Percentiles rank a stretch among this genome's conserved stretches.
These are phyloP conservation scores for Hoplodrina ambigua DNA, from an alignment of 2,888 invertebrate species.

Conservation along the genomic window DNA sequence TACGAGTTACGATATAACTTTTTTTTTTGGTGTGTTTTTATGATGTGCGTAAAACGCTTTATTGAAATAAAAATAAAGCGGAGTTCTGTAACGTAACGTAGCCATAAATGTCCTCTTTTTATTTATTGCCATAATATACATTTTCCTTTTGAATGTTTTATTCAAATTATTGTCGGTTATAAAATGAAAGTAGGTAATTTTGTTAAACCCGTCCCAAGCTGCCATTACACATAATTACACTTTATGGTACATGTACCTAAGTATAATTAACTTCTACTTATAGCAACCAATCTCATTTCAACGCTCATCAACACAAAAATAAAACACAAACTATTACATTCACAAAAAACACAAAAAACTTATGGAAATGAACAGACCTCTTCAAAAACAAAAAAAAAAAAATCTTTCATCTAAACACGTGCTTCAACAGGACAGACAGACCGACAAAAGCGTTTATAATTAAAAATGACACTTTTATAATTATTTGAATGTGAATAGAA, in stretches of 20 bases:
- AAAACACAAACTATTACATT: conserved; percentile 36
- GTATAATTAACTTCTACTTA: conserved; percentile 16
- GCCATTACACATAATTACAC: neutral
- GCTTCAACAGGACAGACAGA: conserved; percentile 73
- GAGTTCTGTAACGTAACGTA: conserved; percentile 16
- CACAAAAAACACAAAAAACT: conserved; percentile 52
- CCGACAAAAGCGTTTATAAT: conserved; percentile 82
- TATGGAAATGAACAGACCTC: conserved; percentile 53
- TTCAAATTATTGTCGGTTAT: conserved; percentile 25
- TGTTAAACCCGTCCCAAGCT: neutral
- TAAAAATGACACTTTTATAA: conserved; percentile 85
- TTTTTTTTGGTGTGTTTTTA: conserved; percentile 26
- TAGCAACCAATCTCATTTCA: conserved; percentile 27
- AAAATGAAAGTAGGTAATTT: conserved; percentile 27
- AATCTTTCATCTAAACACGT: conserved; percentile 55
- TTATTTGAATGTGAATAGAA: conserved; percentile 75
- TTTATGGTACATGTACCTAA: neutral
- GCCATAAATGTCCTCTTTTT: conserved; percentile 39
- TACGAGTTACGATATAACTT: conserved; percentile 12
- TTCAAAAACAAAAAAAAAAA: conserved; percentile 33
- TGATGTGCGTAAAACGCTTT: conserved; percentile 45
- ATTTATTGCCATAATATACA: conserved; percentile 30
- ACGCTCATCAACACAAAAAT: conserved; percentile 36
- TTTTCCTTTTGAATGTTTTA: conserved; percentile 28
- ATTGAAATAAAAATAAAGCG: conserved; percentile 44